Conservation (phyloP, 2,888 invertebrate genomes). For the Ormyrus labotus region DNA sequence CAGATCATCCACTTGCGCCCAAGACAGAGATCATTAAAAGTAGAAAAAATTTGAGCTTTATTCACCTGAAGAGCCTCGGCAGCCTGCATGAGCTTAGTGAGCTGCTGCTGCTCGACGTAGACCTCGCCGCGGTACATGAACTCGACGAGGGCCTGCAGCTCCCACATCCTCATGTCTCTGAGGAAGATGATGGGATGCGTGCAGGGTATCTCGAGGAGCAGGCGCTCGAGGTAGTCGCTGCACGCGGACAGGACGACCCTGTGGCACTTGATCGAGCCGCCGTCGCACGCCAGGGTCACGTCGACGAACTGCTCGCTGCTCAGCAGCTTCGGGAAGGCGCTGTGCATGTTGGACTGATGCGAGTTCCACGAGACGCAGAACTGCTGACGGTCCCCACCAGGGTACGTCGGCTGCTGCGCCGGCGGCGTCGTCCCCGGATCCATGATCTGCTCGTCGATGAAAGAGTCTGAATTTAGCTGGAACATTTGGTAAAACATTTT, state of each 20-base stretch:
- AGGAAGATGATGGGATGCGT: slow-evolving; percentile 90
- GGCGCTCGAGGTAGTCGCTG: slow-evolving; percentile 88
- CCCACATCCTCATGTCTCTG: slow-evolving; percentile 83
- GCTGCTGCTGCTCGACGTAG: slow-evolving; percentile 73
- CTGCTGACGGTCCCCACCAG: slow-evolving; percentile 76
- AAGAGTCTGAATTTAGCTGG: slow-evolving; percentile 54
- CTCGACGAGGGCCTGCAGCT: slow-evolving; percentile 73
- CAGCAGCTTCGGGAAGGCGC: slow-evolving; percentile 86
- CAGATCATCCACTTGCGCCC: too few relatives aligned
- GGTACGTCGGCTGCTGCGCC: slow-evolving; percentile 39
- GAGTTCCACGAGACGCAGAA: slow-evolving; percentile 90
- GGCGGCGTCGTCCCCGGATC: slow-evolving; percentile 45
- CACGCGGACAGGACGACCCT: slow-evolving; percentile 90
- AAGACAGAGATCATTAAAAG: too few relatives aligned
- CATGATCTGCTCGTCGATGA: slow-evolving; percentile 54
- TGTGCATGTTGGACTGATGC: slow-evolving; percentile 87
- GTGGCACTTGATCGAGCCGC: slow-evolving; percentile 90
- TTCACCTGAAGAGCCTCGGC: slow-evolving; percentile 72
- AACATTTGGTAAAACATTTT: background rate
- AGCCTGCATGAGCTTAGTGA: slow-evolving; percentile 72
- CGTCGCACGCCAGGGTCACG: slow-evolving; percentile 91
- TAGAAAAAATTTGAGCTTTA: background rate
- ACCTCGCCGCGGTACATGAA: slow-evolving; percentile 75
- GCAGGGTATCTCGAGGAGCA: slow-evolving; percentile 90
- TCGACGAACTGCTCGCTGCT: slow-evolving; percentile 90